phyloP scores from a whole-genome alignment of 2,113 vertebrate genomes.

The Dipodomys ordii region DNA sequence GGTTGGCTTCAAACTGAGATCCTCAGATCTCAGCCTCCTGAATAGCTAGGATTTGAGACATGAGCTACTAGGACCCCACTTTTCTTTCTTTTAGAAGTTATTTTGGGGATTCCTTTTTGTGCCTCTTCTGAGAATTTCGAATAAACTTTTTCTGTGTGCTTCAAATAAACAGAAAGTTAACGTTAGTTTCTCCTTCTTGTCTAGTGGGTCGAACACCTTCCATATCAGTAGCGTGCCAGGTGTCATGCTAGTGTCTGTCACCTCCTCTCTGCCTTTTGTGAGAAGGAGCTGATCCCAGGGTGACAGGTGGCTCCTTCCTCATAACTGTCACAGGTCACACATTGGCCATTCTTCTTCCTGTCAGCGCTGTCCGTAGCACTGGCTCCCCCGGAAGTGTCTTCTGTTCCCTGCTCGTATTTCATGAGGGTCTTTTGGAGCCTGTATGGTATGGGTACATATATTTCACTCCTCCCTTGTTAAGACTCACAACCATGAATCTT shows the following conservation, averaged over 20 bases:
- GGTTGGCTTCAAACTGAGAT: too few species aligned
- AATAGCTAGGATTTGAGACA: too few species aligned
- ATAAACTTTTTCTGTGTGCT: too few species aligned
- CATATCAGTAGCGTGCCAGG: too few species aligned
- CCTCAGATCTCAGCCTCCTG: too few species aligned
- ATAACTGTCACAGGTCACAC: not conserved
- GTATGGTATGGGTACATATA: not conserved
- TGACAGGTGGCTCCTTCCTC: not conserved
- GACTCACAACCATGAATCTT: slow-evolving; percentile 76
- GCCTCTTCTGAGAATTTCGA: too few species aligned
- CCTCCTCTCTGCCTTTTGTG: not conserved
- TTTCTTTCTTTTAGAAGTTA: not conserved
- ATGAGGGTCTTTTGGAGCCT: slow-evolving; percentile 36
- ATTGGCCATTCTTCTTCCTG: not conserved
- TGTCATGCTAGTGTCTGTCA: not conserved
- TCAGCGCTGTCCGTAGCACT: not conserved
- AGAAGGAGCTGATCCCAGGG: not conserved
- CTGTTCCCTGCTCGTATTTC: slow-evolving; percentile 62
- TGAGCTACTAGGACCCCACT: too few species aligned
- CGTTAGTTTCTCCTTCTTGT: not conserved
- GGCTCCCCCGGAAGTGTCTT: slow-evolving; percentile 22
- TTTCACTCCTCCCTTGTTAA: slow-evolving; percentile 69
- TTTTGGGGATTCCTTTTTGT: too few species aligned
- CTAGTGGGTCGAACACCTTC: not conserved
- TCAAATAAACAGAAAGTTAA: too few species aligned